phyloP scores from a whole-genome alignment of 2,888 invertebrate species.

The Ochropacha duplaris region DNA sequence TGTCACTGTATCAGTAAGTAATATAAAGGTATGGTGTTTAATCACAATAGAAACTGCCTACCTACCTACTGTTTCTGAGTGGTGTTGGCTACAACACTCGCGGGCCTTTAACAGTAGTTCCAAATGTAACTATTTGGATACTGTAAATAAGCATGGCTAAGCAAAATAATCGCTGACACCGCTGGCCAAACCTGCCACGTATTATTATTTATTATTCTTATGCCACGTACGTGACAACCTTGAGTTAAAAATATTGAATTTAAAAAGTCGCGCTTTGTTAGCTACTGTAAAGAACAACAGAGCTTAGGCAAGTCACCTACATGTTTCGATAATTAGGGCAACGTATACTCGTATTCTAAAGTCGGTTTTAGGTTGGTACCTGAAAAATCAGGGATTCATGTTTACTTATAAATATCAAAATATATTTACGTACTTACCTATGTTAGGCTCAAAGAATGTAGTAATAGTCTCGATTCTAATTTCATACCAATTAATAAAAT shows the following conservation, averaged over 20 bases:
- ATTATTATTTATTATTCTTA: background rate
- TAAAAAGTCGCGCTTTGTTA: background rate
- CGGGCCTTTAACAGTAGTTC: conserved; percentile 44
- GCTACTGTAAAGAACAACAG: background rate
- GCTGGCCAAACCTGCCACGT: background rate
- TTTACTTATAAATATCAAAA: too few relatives aligned
- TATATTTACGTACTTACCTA: too few relatives aligned
- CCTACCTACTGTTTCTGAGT: too few relatives aligned
- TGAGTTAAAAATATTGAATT: background rate
- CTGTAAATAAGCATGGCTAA: background rate
- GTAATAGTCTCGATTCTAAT: too few relatives aligned
- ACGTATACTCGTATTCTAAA: too few relatives aligned
- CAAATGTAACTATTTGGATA: conserved; percentile 9
- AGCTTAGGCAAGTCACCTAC: background rate
- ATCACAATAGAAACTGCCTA: conserved; percentile 36
- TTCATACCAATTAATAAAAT: too few relatives aligned
- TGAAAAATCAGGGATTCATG: too few relatives aligned
- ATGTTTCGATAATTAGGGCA: too few relatives aligned
- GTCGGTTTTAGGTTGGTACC: too few relatives aligned
- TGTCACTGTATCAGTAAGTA: conserved; percentile 45
- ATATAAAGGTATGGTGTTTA: conserved; percentile 43
- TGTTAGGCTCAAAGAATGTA: too few relatives aligned
- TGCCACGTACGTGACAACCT: conserved; percentile 7
- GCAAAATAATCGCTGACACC: background rate
- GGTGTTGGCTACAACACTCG: conserved; percentile 20